Evolutionary conservation across 2,113 vertebrate species (phyloP).

Genomic region (Trinectes maculatus): DNA sequence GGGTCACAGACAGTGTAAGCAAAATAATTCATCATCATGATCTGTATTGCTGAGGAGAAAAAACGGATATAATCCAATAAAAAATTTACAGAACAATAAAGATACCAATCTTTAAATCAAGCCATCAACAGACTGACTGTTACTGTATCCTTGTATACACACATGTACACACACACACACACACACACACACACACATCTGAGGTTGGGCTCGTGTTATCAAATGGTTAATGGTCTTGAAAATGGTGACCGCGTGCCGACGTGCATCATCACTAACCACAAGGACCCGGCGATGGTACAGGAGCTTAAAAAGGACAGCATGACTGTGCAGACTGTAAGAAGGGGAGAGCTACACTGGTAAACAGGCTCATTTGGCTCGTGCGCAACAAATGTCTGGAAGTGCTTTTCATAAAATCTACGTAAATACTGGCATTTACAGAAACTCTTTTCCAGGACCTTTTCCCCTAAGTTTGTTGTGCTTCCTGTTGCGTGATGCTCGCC

Average conservation of each 20-base stretch:
- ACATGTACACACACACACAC: not conserved
- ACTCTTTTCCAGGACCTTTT: slow-evolving; percentile 47
- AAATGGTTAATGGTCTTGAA: slow-evolving; percentile 64
- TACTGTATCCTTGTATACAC: no score
- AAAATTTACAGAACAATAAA: not conserved
- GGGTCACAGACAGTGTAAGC: not conserved
- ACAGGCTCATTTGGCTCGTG: not conserved
- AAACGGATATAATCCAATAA: not conserved
- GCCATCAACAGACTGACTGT: not conserved
- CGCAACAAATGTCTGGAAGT: slow-evolving; percentile 4
- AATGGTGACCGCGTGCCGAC: slow-evolving; percentile 50
- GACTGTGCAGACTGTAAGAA: slow-evolving; percentile 46
- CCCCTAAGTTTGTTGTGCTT: slow-evolving; percentile 62
- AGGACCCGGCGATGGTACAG: slow-evolving; percentile 24
- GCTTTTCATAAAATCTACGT: slow-evolving; percentile 23
- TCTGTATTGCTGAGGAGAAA: not conserved
- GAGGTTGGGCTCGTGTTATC: slow-evolving; percentile 16
- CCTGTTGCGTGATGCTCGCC: slow-evolving; percentile 62
- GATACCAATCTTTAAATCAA: not conserved
- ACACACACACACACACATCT: slow-evolving; percentile 19
- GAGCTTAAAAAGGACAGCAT: slow-evolving; percentile 48
- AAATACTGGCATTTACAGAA: slow-evolving; percentile 48
- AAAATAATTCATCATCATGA: not conserved
- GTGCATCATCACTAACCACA: slow-evolving; percentile 56
- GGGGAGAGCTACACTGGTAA: slow-evolving; percentile 9